Base-by-base conservation (phyloP, 2,797 vertebrate species). In the Psittacula echo region DNA sequence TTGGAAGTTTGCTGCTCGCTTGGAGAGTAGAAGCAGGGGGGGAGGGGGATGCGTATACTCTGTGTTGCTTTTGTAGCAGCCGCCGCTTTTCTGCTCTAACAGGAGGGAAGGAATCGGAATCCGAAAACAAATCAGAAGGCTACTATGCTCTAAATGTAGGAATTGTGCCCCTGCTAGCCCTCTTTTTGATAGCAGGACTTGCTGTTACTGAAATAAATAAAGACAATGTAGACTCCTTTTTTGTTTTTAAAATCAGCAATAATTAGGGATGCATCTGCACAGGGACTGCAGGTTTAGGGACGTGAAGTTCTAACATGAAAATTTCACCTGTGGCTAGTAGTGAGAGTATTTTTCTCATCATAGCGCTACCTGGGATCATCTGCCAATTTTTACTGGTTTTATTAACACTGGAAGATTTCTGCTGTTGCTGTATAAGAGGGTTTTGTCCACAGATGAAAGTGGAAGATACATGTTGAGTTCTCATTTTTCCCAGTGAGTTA, bases 11-110 rank as follows among this genome's bases (percentile, higher is more conserved):
- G 84, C 53, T 10, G 73, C 80, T 94, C 2, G 5, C 87, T 95
- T 90, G 74, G 83, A 94, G 91, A 53, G 37, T 92, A 72, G 87
- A 56, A 67, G 88, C 76, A 74, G 77, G 64, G 90, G 83, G 87
- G 92, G 82, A 53, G 87, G 85, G 91, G 87, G 75, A 60, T 64
- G 78, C 60, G 3, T 37, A 47, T 41, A 8, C 42, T 66, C 42
- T 18, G 24, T 34, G n/a, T 86, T 90, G 16, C 61, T 87, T 74
- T 41, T 51, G 41, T 84, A 68, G 90, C 72, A 90, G 89, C 87
- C 68, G 66, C 37, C 5, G 4, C 18, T 90, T 90, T 77, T 80
- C 60, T 84, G 44, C 64, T 88, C 53, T 53, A 67, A 51, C 22
- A 7, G 34, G 71, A 86, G 77, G 68, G 48, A 67, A 93, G 44